These are phyloP conservation scores for Macrobrachium nipponense DNA, from an alignment of 1,140 invertebrate genomes.

Conservation along the genomic window DNA sequence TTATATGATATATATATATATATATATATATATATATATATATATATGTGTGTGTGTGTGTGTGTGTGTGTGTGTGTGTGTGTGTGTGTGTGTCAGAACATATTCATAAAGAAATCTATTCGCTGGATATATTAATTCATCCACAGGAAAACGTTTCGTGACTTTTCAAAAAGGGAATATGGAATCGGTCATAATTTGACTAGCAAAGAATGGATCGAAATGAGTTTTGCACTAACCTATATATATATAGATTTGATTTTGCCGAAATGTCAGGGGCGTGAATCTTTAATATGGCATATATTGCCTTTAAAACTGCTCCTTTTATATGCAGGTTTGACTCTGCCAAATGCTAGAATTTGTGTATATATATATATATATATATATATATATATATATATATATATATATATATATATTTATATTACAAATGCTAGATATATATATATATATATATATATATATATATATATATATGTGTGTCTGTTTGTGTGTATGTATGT, in stretches of 20 bases:
- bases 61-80: not conserved
- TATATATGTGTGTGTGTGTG: not conserved
- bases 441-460: not conserved
- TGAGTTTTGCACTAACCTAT: too few relatives aligned
- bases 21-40: conserved; percentile 22
- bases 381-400: conserved; percentile 18
- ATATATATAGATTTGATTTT: too few relatives aligned
- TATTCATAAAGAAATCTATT: not conserved
- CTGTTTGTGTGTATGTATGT: conserved; percentile 5
- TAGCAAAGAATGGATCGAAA: too few relatives aligned
- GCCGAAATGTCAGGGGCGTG: too few relatives aligned
- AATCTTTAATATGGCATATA: too few relatives aligned
- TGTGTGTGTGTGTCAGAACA: not conserved
- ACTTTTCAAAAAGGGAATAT: too few relatives aligned
- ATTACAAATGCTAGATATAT: too few relatives aligned
- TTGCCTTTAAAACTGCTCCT: too few relatives aligned
- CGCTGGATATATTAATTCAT: too few relatives aligned
- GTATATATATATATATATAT: conserved; percentile 1
- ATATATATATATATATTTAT: conserved; percentile 5
- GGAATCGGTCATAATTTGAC: too few relatives aligned
- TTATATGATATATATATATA: not conserved
- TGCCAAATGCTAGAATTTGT: not conserved
- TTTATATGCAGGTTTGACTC: too few relatives aligned
- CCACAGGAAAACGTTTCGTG: too few relatives aligned
- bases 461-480: not conserved